Base-by-base conservation (phyloP, 1,140 invertebrate genomes). In the Pachypeltis micranthus region DNA sequence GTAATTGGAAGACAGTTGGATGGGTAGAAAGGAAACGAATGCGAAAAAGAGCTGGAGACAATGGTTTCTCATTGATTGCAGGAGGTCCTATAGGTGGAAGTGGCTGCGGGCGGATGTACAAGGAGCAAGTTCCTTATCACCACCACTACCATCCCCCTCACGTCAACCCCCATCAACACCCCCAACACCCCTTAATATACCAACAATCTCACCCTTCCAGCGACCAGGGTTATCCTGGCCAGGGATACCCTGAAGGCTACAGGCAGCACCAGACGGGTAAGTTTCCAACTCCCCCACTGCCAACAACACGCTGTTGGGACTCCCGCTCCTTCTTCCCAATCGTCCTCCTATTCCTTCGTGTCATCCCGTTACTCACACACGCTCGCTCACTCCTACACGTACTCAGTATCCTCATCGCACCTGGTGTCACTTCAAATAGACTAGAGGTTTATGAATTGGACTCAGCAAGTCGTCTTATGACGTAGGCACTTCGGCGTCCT, bases 161-260 rank as follows among this genome's bases (percentile, higher is more conserved):
- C 62, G 69, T 66, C 55, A 68, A 65, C 59, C n/a, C n/a, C 77
- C 47, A 51, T 51, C 47, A 51, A 51, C 47, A 51, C 47, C 47
- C 47, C 47, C 47, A 51, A 51, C 47, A 51, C 19, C 47, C 47
- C 19, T 21, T 51, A 7, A 10, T 51, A 10, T 51, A 51, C 47
- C 79, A 74, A 79, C 79, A 74, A 79, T 80, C 73, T 75, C 71
- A 74, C 70, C 74, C 71, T 69, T 72, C 72, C 67, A 71, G 70
- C 66, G 73, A 74, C 63, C 73, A 74, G 72, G 76, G 76, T 71
- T 74, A 73, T 71, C 77, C 76, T 74, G 27, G 24, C 56, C 24
- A 29, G 56, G 24, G 56, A 25, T 29, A 58, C 24, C 27, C 56
- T 14, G 56, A 29, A 7, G 27, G 24, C 56, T 29, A 27, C 56